A percentile compares a stretch with the other conserved stretches of the same genome.
phyloP scores from a whole-genome alignment of 2,888 invertebrate species.

The Latrodectus hesperus region DNA sequence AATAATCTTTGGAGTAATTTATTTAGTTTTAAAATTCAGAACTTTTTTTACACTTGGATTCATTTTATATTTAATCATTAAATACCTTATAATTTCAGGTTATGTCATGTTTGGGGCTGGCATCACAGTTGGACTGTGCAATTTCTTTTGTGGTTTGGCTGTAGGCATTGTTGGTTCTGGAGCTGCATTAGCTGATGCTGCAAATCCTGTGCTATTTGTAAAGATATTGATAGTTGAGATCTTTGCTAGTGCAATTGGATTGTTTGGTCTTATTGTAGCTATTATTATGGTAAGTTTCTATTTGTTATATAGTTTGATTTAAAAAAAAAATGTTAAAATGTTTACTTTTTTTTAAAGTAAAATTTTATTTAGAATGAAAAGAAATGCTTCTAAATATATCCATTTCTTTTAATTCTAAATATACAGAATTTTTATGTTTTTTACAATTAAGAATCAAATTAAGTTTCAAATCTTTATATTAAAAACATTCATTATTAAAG shows the following conservation, averaged over 20 bases:
- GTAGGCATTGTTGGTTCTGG: conserved; percentile 99
- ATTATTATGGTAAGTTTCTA: conserved; percentile 86
- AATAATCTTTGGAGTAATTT: too few relatives aligned
- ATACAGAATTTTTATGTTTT: conserved; percentile 2
- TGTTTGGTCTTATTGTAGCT: conserved; percentile 98
- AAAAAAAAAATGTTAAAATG: not conserved
- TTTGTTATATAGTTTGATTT: not conserved
- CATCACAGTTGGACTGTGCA: conserved; percentile 94
- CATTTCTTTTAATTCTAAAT: not conserved
- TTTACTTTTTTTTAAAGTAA: not conserved
- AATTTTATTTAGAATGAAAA: not conserved
- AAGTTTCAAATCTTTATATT: too few relatives aligned
- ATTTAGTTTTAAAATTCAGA: too few relatives aligned
- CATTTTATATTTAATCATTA: not conserved
- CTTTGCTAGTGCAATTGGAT: conserved; percentile 98
- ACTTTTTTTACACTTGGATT: too few relatives aligned
- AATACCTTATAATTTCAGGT: conserved; percentile 77
- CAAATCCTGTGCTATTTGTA: conserved; percentile 95
- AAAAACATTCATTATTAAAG: too few relatives aligned
- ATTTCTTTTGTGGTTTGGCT: conserved; percentile 95
- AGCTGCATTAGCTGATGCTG: conserved; percentile 98
- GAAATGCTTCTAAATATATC: not conserved
- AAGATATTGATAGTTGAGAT: conserved; percentile 99
- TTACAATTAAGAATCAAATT: too few relatives aligned
- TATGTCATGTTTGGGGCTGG: conserved; percentile 98